Evolutionary conservation across 2,113 vertebrate species (phyloP), one percentile per base, ranked within the genome.

Genomic region (Pampusana beccarii): DNA sequence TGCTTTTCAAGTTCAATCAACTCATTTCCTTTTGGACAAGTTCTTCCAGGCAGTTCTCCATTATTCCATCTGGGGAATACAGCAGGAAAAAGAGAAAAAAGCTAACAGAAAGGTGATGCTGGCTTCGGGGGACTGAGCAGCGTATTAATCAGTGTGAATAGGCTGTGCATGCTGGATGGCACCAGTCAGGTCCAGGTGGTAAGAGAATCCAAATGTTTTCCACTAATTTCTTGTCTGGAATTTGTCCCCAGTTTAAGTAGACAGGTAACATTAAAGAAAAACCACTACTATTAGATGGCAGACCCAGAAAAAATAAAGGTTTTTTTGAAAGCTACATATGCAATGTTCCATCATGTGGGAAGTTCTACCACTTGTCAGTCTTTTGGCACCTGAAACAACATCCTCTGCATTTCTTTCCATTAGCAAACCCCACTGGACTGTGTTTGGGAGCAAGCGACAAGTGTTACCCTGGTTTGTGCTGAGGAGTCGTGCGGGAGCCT

Each of bases 231-330:
- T 12, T 51, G 16, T 42, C 19, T 62, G 40, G 24, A 14, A 16
- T 78, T 80, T 88, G 23, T 26, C 56, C n/a, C 6, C 6, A 58
- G 13, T 18, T 77, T 78, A 66, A 73, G 38, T 7, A 21, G 36
- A 26, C 40, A 44, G 64, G 26, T 77, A 33, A 8, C 6, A 40
- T 16, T 80, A 62, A 34, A 29, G 23, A 38, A 70, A 44, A 54
- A 42, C 13, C 21, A 20, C 3, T 4, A 23, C 5, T 29, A 13
- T 13, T 58, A 10, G 6, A 29, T 38, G 21, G 20, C 11, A 62
- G 51, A 56, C 23, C 4, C 13, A 71, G 54, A 20, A 36, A 40
- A 0, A 40, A 0, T 42, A 13, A 81, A 51, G 3, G 2, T 44
- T 82, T 56, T 54, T 34, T 0, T 11, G 20, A 3, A 33, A 40